Evolutionary conservation across 2,113 vertebrate species (phyloP).

Genomic region (Vulpes ferrilata): DNA sequence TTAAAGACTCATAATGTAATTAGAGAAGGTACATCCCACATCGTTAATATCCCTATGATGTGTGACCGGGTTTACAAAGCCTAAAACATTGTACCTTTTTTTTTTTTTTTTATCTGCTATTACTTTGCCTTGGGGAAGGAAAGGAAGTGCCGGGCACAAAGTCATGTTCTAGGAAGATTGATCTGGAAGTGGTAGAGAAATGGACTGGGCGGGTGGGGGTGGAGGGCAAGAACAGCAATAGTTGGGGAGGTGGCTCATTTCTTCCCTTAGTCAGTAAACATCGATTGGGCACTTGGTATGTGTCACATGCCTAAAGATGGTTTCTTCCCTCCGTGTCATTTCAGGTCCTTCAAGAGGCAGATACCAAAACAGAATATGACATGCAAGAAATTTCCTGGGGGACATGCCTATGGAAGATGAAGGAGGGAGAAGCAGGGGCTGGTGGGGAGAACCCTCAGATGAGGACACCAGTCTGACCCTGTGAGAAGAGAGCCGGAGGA

Average conservation of each 20-base stretch:
- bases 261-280: not conserved
- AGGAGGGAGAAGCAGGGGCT: not conserved
- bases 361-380: not conserved
- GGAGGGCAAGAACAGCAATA: not conserved
- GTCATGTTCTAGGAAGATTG: not conserved
- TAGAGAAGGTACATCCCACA: not conserved
- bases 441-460: rapidly evolving
- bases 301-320: not conserved
- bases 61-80: not conserved
- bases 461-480: rapidly evolving
- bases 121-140: not conserved
- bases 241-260: not conserved
- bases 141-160: not conserved
- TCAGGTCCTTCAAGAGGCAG: not conserved
- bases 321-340: not conserved
- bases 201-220: rapidly evolving
- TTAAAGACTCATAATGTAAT: not conserved
- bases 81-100: not conserved
- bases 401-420: not conserved
- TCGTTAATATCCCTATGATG: not conserved
- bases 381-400: not conserved
- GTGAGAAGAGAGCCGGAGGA: not conserved
- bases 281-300: not conserved
- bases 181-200: not conserved
- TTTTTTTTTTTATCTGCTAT: not conserved